Base-by-base conservation (phyloP, 2,113 vertebrate species). In the Corythaeola cristata region DNA sequence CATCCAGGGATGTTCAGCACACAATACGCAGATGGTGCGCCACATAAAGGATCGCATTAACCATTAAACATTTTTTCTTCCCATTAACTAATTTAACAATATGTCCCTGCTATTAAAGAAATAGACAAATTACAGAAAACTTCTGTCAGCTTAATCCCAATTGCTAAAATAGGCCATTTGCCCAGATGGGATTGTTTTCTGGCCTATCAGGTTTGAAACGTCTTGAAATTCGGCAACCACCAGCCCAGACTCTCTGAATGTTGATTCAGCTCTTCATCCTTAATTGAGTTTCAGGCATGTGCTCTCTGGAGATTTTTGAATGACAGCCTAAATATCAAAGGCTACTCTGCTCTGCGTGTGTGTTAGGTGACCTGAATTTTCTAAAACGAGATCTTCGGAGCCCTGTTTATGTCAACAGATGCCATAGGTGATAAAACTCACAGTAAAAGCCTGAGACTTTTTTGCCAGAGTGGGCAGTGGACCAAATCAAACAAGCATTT, bases 61-160 rank as follows among this genome's bases (percentile, higher is more conserved):
- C 92, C 95, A 96, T 97, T 98, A 85, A 95, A 97, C 91, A 96
- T 82, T 97, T 94, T 97, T 97, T 96, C 92, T 96, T 97, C 86
- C 95, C 96, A 97, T 97, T 98, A 98, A 97, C 97, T 95, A 63
- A 96, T 82, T 78, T 97, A 98, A 97, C 97, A 97, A 87, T 97
- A 96, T 94, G 97, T 95, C 96, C 84, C 91, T 93, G 85, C 90
- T 87, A 96, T 85, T 91, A 95, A 97, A 91, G 88, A 84, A 96
- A 92, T 5, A 95, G 94, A 97, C 91, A 96, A 95, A 97, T 89
- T 93, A 89, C 92, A 82, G 82, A 77, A 85, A 88, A 96, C 93
- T 93, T 96, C 96, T 88, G 96, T 94, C 96, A 94, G 83, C 91
- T 80, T 80, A 95, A 96, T 97, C 87, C 69, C 5, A 1, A 85